A percentile compares a stretch with the other conserved stretches of the same genome.
phyloP scores from a whole-genome alignment of 2,113 vertebrate species.

The Corydoras maculifer region DNA sequence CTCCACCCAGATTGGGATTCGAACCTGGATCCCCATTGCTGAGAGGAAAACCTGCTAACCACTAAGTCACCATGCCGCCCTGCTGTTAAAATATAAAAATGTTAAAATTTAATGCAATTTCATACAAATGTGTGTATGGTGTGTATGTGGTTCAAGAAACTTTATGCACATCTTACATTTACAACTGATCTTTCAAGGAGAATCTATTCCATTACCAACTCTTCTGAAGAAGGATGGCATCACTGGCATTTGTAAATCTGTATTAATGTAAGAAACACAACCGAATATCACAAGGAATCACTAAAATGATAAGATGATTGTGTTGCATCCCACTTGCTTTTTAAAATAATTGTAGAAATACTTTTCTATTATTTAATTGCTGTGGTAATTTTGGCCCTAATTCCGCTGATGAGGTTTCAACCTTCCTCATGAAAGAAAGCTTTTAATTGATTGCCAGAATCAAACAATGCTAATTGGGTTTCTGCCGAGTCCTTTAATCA shows the following conservation, averaged over 20 bases:
- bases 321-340: constrained; percentile 17
- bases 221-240: not conserved
- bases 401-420: constrained; percentile 43
- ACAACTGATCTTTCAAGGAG: no score
- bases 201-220: no score
- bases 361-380: constrained; percentile 43
- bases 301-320: constrained; percentile 30
- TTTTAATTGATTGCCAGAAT: constrained; percentile 46
- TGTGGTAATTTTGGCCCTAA: constrained; percentile 43
- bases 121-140: no score
- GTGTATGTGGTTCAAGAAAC: no score
- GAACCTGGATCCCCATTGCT: no score
- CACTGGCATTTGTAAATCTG: constrained; percentile 21
- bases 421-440: constrained; percentile 36
- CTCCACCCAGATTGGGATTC: no score
- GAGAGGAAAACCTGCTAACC: no score
- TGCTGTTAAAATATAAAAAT: no score
- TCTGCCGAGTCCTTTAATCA: constrained; percentile 45
- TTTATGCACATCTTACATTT: no score
- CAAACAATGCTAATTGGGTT: constrained; percentile 50
- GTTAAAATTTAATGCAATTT: no score
- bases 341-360: not conserved
- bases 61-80: no score
- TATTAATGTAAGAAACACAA: constrained; percentile 3
- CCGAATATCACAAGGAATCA: constrained; percentile 10